These are phyloP conservation scores for Pilophorus perplexus DNA, from an alignment of 2,888 invertebrate species.

Conservation along the genomic window DNA sequence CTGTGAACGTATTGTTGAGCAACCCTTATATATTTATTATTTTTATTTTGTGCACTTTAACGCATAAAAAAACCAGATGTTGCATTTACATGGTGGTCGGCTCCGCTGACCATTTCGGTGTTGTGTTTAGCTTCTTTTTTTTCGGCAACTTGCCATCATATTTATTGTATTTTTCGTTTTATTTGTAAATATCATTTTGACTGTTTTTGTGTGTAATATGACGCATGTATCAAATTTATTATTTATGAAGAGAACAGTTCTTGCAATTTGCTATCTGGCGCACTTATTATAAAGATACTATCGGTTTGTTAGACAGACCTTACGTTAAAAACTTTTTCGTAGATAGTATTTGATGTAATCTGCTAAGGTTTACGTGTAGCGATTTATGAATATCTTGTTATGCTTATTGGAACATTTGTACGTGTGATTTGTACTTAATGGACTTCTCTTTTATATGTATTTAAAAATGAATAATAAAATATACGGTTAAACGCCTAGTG, in stretches of 20 bases:
- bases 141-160: no score
- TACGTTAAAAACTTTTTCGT: constrained; percentile 9
- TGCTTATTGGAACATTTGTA: constrained; percentile 10
- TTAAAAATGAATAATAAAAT: constrained; percentile 32
- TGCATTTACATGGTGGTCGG: constrained; percentile 20
- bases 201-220: no score
- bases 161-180: neutral
- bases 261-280: neutral
- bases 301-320: constrained; percentile 14
- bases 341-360: constrained; percentile 1
- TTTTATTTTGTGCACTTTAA: neutral
- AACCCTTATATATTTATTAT: neutral
- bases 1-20: no score
- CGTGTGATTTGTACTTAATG: constrained; percentile 40
- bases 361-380: neutral
- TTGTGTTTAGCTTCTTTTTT: no score
- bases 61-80: constrained; percentile 22
- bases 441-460: constrained; percentile 37
- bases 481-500: constrained; percentile 9
- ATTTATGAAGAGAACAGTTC: neutral
- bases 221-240: no score
- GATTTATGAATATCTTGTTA: no score
- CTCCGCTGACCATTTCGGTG: neutral
- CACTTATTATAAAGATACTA: neutral
- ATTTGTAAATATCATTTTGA: neutral